phyloP scores from a whole-genome alignment of 2,113 vertebrate genomes.

The Abramis brama region DNA sequence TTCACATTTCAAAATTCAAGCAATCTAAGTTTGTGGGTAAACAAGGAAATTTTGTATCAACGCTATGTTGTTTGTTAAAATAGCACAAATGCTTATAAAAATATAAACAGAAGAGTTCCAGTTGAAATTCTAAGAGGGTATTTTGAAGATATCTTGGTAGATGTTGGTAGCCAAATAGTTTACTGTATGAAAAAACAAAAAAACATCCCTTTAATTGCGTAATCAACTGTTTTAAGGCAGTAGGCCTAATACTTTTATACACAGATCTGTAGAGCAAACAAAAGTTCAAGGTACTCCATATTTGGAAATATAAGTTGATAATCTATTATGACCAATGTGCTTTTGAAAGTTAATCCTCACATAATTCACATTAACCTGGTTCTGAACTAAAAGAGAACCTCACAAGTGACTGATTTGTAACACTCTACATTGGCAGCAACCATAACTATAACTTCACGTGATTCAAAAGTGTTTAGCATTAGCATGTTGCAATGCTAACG shows the following conservation, averaged over 20 bases:
- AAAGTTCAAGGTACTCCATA: constrained; percentile 12
- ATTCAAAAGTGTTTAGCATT: not conserved
- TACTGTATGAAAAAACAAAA: not conserved
- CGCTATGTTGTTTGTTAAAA: not conserved
- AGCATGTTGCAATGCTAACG: not conserved
- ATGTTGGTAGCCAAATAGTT: not conserved
- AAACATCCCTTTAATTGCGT: not conserved
- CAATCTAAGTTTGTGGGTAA: not conserved
- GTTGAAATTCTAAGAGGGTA: not conserved
- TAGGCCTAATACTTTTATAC: not conserved
- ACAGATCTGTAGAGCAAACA: not conserved
- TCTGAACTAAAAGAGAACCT: constrained; percentile 21
- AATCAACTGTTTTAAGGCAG: constrained; percentile 1
- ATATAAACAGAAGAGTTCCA: not conserved
- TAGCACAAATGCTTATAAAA: not conserved
- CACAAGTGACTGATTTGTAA: not conserved
- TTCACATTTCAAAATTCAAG: not conserved
- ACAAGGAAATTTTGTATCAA: not conserved
- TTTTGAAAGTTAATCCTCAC: constrained; percentile 50
- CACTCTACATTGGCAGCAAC: not conserved
- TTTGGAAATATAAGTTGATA: constrained; percentile 15
- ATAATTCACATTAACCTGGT: constrained; percentile 56
- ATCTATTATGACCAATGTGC: constrained; percentile 69
- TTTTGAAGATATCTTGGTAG: not conserved
- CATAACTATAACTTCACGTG: not conserved